Percentiles rank a stretch among this genome's conserved stretches.
These are phyloP conservation scores for Columba guinea DNA, from an alignment of 2,797 vertebrate genomes.

Conservation along the genomic window DNA sequence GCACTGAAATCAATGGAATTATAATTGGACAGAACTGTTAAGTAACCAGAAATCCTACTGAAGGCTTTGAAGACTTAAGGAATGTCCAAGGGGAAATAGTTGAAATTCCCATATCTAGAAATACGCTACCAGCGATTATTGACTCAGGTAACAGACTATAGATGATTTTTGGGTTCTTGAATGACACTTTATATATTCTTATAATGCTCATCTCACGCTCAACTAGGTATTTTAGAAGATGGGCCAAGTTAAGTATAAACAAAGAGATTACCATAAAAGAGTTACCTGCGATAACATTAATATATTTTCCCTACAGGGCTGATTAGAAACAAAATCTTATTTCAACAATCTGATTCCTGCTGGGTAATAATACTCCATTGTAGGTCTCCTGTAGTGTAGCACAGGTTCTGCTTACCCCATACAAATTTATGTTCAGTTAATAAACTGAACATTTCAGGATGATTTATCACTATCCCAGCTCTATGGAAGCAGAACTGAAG, in stretches of 20 bases:
- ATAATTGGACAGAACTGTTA: slow-evolving; percentile 23
- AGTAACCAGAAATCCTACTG: background rate
- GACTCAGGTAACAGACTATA: background rate
- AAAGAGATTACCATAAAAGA: background rate
- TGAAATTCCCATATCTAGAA: background rate
- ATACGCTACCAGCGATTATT: background rate
- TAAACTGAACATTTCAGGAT: background rate
- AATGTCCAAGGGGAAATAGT: background rate
- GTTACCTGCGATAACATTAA: background rate
- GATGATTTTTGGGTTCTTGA: background rate
- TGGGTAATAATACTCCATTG: background rate
- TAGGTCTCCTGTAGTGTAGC: background rate
- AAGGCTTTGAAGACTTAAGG: background rate
- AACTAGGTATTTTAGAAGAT: background rate
- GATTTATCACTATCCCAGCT: background rate
- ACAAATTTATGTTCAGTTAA: background rate
- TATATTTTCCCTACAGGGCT: background rate
- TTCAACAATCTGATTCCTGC: background rate
- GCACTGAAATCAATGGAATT: slow-evolving; percentile 3
- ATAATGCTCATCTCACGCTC: background rate
- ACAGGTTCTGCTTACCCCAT: background rate
- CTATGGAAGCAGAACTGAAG: background rate
- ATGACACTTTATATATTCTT: background rate
- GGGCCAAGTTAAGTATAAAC: background rate
- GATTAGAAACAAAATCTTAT: background rate